These are phyloP conservation scores for Stichodactyla mertensii DNA, from an alignment of 64 coral and sea anemone species.

Conservation along the genomic window DNA sequence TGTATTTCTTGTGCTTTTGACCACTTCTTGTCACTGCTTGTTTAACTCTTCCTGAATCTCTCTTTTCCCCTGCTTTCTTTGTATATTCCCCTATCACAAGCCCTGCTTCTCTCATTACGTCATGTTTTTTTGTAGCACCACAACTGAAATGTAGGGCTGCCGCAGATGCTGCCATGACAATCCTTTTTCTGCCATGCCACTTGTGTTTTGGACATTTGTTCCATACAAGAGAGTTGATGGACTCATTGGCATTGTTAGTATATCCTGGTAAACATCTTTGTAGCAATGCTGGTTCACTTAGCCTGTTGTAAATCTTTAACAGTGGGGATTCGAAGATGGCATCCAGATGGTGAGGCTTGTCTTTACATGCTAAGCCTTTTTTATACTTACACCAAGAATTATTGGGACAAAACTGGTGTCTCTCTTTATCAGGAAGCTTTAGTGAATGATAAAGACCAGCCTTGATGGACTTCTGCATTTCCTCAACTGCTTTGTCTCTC, in stretches of 20 bases:
- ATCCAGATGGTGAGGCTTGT: conserved; percentile 45
- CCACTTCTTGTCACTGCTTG: conserved; percentile 29
- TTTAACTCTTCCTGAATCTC: conserved; percentile 49
- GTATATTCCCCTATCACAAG: conserved; percentile 25
- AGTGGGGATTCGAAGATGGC: conserved; percentile 13
- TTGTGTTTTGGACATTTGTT: conserved; percentile 55
- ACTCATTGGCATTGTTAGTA: conserved; percentile 56
- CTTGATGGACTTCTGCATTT: conserved; percentile 37
- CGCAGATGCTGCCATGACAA: conserved; percentile 36
- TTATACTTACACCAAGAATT: conserved; percentile 48
- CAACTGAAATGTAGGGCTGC: conserved; percentile 51
- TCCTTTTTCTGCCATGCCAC: conserved; percentile 29
- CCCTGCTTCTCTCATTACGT: conserved; percentile 37
- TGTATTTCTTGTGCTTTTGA: conserved; percentile 58
- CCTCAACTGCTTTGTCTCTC: conserved; percentile 23
- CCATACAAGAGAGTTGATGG: conserved; percentile 26
- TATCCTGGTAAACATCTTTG: conserved; percentile 47
- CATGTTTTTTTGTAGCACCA: conserved; percentile 39
- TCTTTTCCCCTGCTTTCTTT: conserved; percentile 27
- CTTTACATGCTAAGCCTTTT: conserved; percentile 32
- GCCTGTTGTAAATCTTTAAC: conserved; percentile 22
- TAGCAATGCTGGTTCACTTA: conserved; percentile 20
- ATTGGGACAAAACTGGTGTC: conserved; percentile 39
- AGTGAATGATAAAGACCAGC: conserved; percentile 36
- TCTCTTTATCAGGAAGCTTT: conserved; percentile 37